These are phyloP conservation scores for Pygmarrhopalites habei DNA, from an alignment of 1,140 invertebrate genomes.

Conservation along the genomic window DNA sequence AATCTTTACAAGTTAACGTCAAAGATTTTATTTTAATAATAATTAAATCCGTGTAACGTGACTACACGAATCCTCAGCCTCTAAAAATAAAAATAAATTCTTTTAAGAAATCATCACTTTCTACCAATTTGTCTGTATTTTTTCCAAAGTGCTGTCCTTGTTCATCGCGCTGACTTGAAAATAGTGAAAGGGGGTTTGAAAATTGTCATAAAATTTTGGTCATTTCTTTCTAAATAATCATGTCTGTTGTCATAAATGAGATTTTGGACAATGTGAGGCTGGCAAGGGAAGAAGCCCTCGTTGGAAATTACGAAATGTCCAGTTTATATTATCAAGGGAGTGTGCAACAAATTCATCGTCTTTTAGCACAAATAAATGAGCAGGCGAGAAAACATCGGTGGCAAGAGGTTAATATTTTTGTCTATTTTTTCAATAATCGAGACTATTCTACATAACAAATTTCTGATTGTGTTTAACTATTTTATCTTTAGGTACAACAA, in stretches of 20 bases:
- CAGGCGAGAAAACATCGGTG: conserved; percentile 75
- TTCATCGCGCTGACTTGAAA: too few species aligned
- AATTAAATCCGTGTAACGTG: too few species aligned
- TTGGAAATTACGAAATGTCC: conserved; percentile 92
- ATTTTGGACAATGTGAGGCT: conserved; percentile 87
- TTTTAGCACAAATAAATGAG: conserved; percentile 71
- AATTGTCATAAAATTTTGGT: too few species aligned
- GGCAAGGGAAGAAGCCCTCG: conserved; percentile 85
- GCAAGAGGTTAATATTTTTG: conserved; percentile 62
- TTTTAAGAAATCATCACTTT: too few species aligned
- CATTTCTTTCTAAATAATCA: conserved; percentile 41
- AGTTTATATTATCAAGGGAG: conserved; percentile 92
- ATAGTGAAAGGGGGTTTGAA: too few species aligned
- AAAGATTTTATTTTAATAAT: too few species aligned
- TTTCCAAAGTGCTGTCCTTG: too few species aligned
- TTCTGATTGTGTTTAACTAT: too few species aligned
- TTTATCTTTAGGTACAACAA: conserved; percentile 71
- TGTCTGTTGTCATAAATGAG: conserved; percentile 77
- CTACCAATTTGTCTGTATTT: too few species aligned
- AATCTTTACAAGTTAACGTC: too few species aligned
- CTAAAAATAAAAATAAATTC: too few species aligned
- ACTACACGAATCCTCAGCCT: too few species aligned
- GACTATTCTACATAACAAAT: not conserved
- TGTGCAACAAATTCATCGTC: conserved; percentile 77
- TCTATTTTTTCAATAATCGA: not conserved